Percentiles rank a stretch among this genome's conserved stretches.
Conservation (phyloP, 2,797 vertebrate species). For the Dermochelys coriacea region DNA sequence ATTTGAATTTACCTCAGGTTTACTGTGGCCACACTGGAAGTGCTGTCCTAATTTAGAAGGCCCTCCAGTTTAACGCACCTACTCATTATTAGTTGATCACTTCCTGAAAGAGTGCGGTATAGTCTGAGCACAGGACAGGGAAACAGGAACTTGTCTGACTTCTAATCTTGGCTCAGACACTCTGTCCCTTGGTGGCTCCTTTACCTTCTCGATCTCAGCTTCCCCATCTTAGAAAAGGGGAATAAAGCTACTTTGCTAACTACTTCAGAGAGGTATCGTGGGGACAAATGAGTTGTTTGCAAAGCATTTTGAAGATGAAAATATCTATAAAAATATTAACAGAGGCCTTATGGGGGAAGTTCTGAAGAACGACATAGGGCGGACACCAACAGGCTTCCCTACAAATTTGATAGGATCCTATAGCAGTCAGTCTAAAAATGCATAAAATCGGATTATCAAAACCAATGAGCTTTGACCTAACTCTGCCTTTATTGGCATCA, state of each 20-base stretch:
- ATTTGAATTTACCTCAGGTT: background rate
- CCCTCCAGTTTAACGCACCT: conserved; percentile 32
- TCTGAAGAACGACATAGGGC: background rate
- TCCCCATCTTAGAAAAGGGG: background rate
- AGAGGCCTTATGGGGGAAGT: background rate
- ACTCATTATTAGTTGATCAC: background rate
- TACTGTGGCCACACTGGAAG: background rate
- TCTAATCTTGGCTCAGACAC: background rate
- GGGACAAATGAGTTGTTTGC: background rate
- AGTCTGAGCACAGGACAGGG: background rate
- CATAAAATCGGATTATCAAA: background rate
- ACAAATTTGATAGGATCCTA: background rate
- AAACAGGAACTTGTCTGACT: background rate
- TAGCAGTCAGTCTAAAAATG: background rate
- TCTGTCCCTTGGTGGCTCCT: background rate
- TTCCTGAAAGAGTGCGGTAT: background rate
- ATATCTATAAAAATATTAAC: background rate
- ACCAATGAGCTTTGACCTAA: background rate
- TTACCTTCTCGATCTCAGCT: background rate
- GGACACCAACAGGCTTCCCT: background rate
- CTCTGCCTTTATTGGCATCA: background rate
- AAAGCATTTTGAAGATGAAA: background rate
- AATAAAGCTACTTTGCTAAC: background rate
- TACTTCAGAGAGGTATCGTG: background rate
- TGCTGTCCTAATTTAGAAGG: conserved; percentile 47